Conservation (phyloP, 2,113 vertebrate genomes). For the Neodon shergylaensis region DNA sequence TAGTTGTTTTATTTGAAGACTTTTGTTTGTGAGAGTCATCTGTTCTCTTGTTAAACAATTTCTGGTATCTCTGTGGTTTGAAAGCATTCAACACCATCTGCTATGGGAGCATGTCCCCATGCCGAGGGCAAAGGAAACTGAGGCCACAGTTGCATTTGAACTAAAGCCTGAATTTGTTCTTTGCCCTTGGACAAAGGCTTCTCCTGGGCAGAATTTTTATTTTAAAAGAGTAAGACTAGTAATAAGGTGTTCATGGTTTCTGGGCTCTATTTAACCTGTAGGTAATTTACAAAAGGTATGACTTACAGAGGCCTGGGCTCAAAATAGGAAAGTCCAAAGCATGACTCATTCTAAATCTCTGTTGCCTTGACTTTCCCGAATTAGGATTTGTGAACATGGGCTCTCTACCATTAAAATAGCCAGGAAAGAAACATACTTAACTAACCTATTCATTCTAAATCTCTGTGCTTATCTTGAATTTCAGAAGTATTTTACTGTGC, state of each 20-base stretch:
- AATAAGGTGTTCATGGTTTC: not conserved
- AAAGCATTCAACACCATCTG: not conserved
- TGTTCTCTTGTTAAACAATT: not conserved
- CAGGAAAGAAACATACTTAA: conserved; percentile 37
- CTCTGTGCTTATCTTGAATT: not conserved
- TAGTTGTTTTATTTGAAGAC: not conserved
- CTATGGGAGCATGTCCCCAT: not conserved
- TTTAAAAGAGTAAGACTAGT: not conserved
- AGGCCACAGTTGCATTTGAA: not conserved
- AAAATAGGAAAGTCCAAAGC: not conserved
- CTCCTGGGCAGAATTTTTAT: not conserved
- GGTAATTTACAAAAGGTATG: conserved; percentile 11
- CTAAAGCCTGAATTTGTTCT: not conserved
- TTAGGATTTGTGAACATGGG: not conserved
- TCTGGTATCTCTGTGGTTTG: not conserved
- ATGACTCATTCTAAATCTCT: not conserved
- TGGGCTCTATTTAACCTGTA: not conserved
- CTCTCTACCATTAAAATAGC: not conserved
- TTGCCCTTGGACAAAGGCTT: not conserved
- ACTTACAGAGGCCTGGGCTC: not conserved
- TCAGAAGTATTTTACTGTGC: conserved; percentile 44
- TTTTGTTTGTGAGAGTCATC: conserved; percentile 3
- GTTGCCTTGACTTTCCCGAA: not conserved
- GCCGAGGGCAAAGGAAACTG: not conserved
- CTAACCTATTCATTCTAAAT: conserved; percentile 37